Conservation (phyloP, 1,140 invertebrate genomes). For the Limonius californicus region DNA sequence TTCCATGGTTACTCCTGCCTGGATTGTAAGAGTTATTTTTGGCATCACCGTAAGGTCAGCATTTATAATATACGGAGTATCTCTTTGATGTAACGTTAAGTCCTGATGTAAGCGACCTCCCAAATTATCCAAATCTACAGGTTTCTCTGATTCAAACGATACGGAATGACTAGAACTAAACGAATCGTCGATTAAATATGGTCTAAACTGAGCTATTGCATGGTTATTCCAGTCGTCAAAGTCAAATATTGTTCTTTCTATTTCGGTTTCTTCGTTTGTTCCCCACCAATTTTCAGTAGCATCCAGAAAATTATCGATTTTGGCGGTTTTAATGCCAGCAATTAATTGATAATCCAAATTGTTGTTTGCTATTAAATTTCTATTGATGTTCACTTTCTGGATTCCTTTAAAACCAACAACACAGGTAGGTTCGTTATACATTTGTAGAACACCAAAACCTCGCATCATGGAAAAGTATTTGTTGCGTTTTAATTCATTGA, state of each 20-base stretch:
- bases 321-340: slow-evolving; percentile 85
- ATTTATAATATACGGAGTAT: slow-evolving; percentile 76
- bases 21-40: slow-evolving; percentile 77
- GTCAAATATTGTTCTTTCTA: slow-evolving; percentile 90
- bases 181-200: slow-evolving; percentile 75
- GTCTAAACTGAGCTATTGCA: slow-evolving; percentile 84
- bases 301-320: slow-evolving; percentile 82
- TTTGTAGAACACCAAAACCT: slow-evolving; percentile 41
- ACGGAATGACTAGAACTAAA: slow-evolving; percentile 74
- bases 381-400: slow-evolving; percentile 86
- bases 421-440: slow-evolving; percentile 64
- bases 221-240: slow-evolving; percentile 99
- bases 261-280: slow-evolving; percentile 62
- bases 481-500: slow-evolving; percentile 79
- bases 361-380: slow-evolving; percentile 90
- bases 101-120: slow-evolving; percentile 80
- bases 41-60: slow-evolving; percentile 98
- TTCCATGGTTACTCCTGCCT: slow-evolving; percentile 87
- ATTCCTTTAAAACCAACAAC: slow-evolving; percentile 90
- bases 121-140: slow-evolving; percentile 63
- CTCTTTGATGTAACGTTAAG: slow-evolving; percentile 63
- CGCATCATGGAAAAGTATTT: slow-evolving; percentile 45
- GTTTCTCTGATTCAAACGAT: slow-evolving; percentile 54
- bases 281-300: slow-evolving; percentile 98
- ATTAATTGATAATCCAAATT: slow-evolving; percentile 86